phyloP scores from a whole-genome alignment of 2,888 invertebrate genomes.

The Phalangium opilio region DNA sequence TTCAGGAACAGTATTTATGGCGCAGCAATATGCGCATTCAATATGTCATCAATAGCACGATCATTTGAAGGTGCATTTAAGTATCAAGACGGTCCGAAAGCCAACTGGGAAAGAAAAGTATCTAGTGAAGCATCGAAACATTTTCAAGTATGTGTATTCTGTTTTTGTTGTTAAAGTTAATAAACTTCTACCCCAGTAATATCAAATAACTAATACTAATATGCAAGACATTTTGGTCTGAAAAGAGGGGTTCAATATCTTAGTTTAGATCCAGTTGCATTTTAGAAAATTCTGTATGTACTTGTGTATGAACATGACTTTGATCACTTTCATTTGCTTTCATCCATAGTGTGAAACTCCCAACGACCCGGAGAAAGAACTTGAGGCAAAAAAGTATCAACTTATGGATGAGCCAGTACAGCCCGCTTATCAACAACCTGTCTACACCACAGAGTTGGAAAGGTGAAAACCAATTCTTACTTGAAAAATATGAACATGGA shows the following conservation, averaged over 20 bases:
- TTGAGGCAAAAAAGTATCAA: constrained; percentile 48
- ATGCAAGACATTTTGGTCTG: constrained; percentile 1
- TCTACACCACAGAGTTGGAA: constrained; percentile 53
- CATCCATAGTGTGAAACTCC: constrained; percentile 20
- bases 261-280: too few species aligned
- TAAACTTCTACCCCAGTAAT: too few species aligned
- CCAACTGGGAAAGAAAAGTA: constrained; percentile 54
- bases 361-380: constrained; percentile 15
- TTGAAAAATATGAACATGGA: too few species aligned
- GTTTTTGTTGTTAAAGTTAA: too few species aligned
- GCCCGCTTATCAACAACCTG: constrained; percentile 49
- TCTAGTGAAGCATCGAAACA: constrained; percentile 40
- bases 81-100: constrained; percentile 55
- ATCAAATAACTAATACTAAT: too few species aligned
- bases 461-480: too few species aligned
- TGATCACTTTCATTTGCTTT: neutral
- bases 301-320: neutral
- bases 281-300: too few species aligned
- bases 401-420: constrained; percentile 76
- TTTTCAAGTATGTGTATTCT: constrained; percentile 40
- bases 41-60: constrained; percentile 57
- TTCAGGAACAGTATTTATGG: constrained; percentile 64
- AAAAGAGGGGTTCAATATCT: too few species aligned
- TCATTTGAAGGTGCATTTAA: constrained; percentile 77
- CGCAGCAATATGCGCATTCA: constrained; percentile 81